A percentile compares a stretch with the other conserved stretches of the same genome.
Conservation (phyloP, 2,888 invertebrate genomes). For the Cheilosia variabilis region DNA sequence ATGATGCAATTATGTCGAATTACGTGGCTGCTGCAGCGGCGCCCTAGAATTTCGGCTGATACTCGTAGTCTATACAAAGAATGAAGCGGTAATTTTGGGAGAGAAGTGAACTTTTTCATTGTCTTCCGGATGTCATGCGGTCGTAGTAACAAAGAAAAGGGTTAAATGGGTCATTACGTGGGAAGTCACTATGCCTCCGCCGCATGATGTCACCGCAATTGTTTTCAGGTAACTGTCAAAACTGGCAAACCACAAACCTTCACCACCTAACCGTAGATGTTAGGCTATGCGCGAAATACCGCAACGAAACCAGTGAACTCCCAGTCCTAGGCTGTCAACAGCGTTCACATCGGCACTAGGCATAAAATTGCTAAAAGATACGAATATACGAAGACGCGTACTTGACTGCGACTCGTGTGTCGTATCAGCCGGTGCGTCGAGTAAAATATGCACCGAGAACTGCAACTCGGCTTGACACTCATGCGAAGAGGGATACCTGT, state of each 20-base stretch:
- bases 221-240: slow-evolving; percentile 62
- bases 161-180: slow-evolving; percentile 59
- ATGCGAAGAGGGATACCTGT: slow-evolving; percentile 34
- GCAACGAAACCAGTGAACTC: slow-evolving; percentile 33
- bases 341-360: slow-evolving; percentile 34
- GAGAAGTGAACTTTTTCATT: background rate
- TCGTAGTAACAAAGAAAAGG: slow-evolving; percentile 1
- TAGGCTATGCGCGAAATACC: slow-evolving; percentile 37
- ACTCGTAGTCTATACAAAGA: background rate
- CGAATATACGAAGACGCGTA: slow-evolving; percentile 2
- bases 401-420: slow-evolving; percentile 7
- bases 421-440: slow-evolving; percentile 25
- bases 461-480: slow-evolving; percentile 51
- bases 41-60: slow-evolving; percentile 53
- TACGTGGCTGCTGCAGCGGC: slow-evolving; percentile 26
- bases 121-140: background rate
- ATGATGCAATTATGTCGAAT: slow-evolving; percentile 59
- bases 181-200: slow-evolving; percentile 33
- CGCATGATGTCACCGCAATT: slow-evolving; percentile 46
- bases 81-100: slow-evolving; percentile 9
- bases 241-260: slow-evolving; percentile 40
- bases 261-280: slow-evolving; percentile 26
- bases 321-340: background rate
- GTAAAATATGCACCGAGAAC: slow-evolving; percentile 65
- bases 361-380: slow-evolving; percentile 54